These are phyloP conservation scores for Aphyosemion australe DNA, from an alignment of 2,113 vertebrate genomes.

Conservation along the genomic window DNA sequence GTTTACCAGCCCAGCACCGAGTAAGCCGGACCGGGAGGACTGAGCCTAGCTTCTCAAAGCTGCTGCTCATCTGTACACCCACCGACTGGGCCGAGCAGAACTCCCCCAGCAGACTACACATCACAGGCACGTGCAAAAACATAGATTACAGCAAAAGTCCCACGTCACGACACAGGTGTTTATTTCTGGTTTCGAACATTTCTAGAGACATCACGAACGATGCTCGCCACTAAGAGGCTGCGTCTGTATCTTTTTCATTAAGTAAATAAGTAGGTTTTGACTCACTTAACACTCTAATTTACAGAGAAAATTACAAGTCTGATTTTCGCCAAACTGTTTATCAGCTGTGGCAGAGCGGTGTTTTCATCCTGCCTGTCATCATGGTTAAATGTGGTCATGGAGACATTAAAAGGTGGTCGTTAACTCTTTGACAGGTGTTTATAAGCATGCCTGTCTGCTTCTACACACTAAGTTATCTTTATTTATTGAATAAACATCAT, in stretches of 20 bases:
- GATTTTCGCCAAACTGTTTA: not conserved
- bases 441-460: not conserved
- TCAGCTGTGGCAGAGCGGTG: not conserved
- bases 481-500: not conserved
- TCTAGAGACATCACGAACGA: not conserved
- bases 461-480: not conserved
- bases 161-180: not conserved
- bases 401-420: not conserved
- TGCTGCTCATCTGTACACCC: constrained; percentile 41
- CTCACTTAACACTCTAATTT: not conserved
- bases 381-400: not conserved
- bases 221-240: not conserved
- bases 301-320: not conserved
- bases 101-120: constrained; percentile 18
- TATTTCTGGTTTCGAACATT: constrained; percentile 18
- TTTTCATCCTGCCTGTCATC: constrained; percentile 6
- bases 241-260: not conserved
- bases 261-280: constrained; percentile 6
- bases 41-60: constrained; percentile 46
- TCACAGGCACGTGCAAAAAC: constrained; percentile 14
- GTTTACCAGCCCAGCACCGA: constrained; percentile 47
- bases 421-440: not conserved
- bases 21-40: constrained; percentile 33
- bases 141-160: constrained; percentile 26
- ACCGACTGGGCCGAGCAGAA: constrained; percentile 16